These are phyloP conservation scores for Halictus quadricinctus DNA, from an alignment of 2,888 invertebrate genomes.

Conservation along the genomic window DNA sequence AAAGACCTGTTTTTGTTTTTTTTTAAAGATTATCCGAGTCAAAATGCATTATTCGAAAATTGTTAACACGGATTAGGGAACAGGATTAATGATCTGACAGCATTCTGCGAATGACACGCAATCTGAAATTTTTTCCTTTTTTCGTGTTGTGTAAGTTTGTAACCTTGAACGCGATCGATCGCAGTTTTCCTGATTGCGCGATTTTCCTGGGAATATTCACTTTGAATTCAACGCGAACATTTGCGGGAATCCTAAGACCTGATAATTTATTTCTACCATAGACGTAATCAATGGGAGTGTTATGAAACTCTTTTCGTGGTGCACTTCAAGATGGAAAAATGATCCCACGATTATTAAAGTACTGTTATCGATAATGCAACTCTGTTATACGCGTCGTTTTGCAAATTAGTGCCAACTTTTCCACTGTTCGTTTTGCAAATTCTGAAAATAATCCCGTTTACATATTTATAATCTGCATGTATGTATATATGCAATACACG, in stretches of 20 bases:
- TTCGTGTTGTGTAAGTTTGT: not conserved
- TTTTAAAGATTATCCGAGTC: not conserved
- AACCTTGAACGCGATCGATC: not conserved
- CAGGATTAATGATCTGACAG: too few relatives aligned
- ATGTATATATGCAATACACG: not conserved
- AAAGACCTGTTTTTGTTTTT: constrained; percentile 83
- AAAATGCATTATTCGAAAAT: constrained; percentile 2
- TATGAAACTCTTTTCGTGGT: not conserved
- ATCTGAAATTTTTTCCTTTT: not conserved
- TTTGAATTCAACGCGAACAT: not conserved
- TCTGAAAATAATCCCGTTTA: not conserved
- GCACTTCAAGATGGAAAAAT: not conserved
- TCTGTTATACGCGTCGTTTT: not conserved
- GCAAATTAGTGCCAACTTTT: not conserved
- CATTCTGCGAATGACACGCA: not conserved
- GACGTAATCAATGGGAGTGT: not conserved
- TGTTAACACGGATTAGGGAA: not conserved
- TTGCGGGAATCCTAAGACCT: not conserved
- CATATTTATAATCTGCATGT: not conserved
- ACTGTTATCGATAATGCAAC: not conserved
- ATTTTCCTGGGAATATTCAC: not conserved
- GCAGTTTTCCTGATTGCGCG: not conserved
- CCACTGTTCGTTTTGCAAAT: not conserved
- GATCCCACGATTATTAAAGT: not conserved
- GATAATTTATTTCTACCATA: constrained; percentile 14